Evolutionary conservation across 2,888 invertebrate genomes (phyloP).

Genomic region (Kuschelorhynchus macadamiae): DNA sequence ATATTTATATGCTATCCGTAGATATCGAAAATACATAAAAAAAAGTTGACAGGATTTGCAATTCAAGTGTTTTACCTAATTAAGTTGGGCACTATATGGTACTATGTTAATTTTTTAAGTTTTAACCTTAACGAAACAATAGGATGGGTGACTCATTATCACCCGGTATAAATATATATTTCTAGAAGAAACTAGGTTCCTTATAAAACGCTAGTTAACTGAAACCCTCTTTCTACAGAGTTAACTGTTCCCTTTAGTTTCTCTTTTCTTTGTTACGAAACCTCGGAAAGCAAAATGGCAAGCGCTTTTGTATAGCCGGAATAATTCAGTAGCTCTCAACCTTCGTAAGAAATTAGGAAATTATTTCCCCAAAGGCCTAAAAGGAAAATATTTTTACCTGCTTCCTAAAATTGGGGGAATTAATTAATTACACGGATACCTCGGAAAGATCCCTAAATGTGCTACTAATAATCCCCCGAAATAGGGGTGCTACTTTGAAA

Average conservation of each 20-base stretch:
- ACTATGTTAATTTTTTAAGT: too few species aligned
- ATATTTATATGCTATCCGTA: too few species aligned
- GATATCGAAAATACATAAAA: too few species aligned
- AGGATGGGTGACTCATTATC: too few species aligned
- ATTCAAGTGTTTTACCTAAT: too few species aligned
- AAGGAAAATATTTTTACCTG: constrained; percentile 38
- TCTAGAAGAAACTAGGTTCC: too few species aligned
- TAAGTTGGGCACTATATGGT: too few species aligned
- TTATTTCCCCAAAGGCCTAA: constrained; percentile 27
- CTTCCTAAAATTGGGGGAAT: constrained; percentile 29
- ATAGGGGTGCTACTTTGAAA: constrained; percentile 61
- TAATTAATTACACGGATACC: constrained; percentile 39
- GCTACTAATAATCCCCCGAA: constrained; percentile 66
- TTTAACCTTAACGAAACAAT: too few species aligned
- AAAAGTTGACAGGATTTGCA: too few species aligned
- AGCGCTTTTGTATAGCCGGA: not conserved
- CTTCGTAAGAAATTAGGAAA: constrained; percentile 6
- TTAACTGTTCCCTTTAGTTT: not conserved
- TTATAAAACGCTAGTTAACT: too few species aligned
- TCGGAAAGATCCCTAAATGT: constrained; percentile 48
- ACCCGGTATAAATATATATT: too few species aligned
- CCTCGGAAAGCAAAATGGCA: not conserved
- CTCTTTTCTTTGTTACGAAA: not conserved
- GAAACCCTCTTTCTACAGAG: too few species aligned
- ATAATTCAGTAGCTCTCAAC: constrained; percentile 10